phyloP scores from a whole-genome alignment of 2,888 invertebrate species.

The Philhelius pedissequus region DNA sequence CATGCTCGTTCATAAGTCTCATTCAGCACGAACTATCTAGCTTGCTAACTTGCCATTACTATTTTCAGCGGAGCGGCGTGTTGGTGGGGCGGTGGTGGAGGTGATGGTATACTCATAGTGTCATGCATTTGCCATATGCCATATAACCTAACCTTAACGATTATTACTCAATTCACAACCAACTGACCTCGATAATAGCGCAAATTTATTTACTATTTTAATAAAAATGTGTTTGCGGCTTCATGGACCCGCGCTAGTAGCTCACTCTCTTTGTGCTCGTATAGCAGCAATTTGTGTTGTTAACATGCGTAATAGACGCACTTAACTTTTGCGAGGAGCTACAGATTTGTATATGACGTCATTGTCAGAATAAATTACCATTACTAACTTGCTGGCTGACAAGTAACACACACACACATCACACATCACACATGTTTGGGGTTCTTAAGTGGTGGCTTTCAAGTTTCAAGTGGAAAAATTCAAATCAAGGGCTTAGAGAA shows the following conservation, averaged over 20 bases:
- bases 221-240: slow-evolving; percentile 26
- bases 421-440: slow-evolving; percentile 47
- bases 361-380: slow-evolving; percentile 30
- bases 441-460: slow-evolving; percentile 44
- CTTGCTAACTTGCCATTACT: slow-evolving; percentile 3
- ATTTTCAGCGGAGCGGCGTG: neutral
- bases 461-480: slow-evolving; percentile 39
- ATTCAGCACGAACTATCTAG: slow-evolving; percentile 42
- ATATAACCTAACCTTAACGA: slow-evolving; percentile 67
- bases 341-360: slow-evolving; percentile 60
- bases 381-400: neutral
- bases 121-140: slow-evolving; percentile 64
- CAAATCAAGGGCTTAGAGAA: slow-evolving; percentile 9
- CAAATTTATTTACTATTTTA: slow-evolving; percentile 68
- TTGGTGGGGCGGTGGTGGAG: slow-evolving; percentile 2
- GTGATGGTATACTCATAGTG: slow-evolving; percentile 33
- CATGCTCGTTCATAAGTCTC: slow-evolving; percentile 23
- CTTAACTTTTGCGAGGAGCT: slow-evolving; percentile 28
- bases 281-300: slow-evolving; percentile 1
- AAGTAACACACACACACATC: too few relatives aligned
- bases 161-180: slow-evolving; percentile 66
- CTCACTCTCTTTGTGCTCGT: neutral
- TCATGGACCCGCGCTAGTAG: slow-evolving; percentile 34
- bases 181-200: slow-evolving; percentile 69
- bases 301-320: slow-evolving; percentile 51